Evolutionary conservation across 2,888 invertebrate genomes (phyloP), one percentile per base, ranked within the genome.

Genomic region (Diogma glabrata): DNA sequence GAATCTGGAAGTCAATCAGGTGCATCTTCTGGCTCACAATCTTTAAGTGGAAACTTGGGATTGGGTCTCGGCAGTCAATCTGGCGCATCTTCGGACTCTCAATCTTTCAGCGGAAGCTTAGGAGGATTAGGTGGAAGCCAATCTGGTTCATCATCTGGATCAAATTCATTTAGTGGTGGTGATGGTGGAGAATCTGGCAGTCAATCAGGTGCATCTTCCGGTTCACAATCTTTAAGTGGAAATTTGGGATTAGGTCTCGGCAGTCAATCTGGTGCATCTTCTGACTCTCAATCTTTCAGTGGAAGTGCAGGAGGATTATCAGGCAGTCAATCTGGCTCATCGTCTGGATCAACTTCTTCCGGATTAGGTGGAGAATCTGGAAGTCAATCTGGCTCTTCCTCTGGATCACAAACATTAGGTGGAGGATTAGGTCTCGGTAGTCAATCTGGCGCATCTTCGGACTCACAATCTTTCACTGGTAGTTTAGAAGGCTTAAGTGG

Each of bases 251-350:
- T 20, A 20, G 14, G 33, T n/a, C n/a, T n/a, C 24, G 46, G 46
- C 10, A 45, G 43, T 23, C 3, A 19, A 2, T 14, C 46, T 3
- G 16, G 26, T 46, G 46, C 46, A 4, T 16, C 16, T 46, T 23
- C 46, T 3, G 24, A 46, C 14, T 9, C 46, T 1, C 46, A 46
- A 46, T 24, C 46, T 24, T 46, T 46, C 16, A 46, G 48, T n/a
- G 48, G 48, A 33, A 20, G 12, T 30, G 33, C 17, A 2, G 43
- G 22, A 6, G 47, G 48, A 20, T 48, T 30, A 30, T 16, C 16
- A 16, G 36, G 24, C 24, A 24, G 24, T 24, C 6, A 16, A 3
- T 36, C 36, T 3, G 36, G n/a, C 4, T 14, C 36, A 4, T 14
- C 12, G n/a, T 14, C 36, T 14, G 36, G 36, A 14, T 14, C n/a